These are phyloP conservation scores for Galagoides demidoff DNA, from an alignment of 2,797 vertebrate genomes.

Conservation along the genomic window DNA sequence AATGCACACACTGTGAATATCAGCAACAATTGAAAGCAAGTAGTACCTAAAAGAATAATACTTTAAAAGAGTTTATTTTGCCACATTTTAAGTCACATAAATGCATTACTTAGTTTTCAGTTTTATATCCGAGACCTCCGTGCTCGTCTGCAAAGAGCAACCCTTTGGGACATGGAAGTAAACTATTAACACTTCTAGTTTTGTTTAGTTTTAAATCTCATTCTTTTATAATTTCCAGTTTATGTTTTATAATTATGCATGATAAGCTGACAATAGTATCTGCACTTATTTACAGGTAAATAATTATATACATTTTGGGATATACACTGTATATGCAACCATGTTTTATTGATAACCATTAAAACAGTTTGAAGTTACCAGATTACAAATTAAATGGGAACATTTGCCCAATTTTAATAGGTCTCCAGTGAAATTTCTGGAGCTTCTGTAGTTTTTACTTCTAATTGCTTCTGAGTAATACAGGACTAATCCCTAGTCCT, in stretches of 20 bases:
- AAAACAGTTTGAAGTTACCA: not conserved
- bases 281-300: not conserved
- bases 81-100: not conserved
- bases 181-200: slow-evolving; percentile 9
- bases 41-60: not conserved
- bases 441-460: slow-evolving; percentile 12
- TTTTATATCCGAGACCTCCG: not conserved
- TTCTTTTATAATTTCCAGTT: slow-evolving; percentile 16
- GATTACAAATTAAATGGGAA: not conserved
- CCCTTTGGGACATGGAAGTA: not conserved
- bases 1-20: not conserved
- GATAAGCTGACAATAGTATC: not conserved
- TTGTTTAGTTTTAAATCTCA: slow-evolving; percentile 9
- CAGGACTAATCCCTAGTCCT: not conserved
- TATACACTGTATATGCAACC: not conserved
- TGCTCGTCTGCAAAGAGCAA: not conserved
- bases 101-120: not conserved
- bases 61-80: slow-evolving; percentile 3
- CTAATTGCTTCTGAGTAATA: slow-evolving; percentile 10
- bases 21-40: not conserved
- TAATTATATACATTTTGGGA: not conserved
- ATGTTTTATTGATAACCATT: not conserved
- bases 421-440: not conserved
- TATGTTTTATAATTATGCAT: slow-evolving; percentile 26
- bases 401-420: not conserved